Conservation (phyloP, 2,888 invertebrate species). For the Drosophila phalerata region DNA sequence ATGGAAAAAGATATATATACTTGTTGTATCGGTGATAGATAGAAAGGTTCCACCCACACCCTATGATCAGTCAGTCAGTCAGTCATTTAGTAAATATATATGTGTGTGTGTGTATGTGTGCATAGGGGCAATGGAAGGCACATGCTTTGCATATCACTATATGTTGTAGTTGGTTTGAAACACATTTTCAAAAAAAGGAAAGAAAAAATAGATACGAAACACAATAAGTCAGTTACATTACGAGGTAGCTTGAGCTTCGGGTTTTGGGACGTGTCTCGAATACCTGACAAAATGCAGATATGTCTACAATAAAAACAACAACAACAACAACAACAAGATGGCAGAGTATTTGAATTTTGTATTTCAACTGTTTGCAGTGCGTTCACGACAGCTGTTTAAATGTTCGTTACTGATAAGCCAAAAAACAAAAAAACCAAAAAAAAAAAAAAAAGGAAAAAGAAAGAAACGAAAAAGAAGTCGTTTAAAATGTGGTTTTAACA, state of each 20-base stretch:
- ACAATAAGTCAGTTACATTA: constrained; percentile 70
- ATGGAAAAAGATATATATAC: constrained; percentile 28
- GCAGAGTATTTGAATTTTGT: constrained; percentile 56
- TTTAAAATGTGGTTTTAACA: constrained; percentile 24
- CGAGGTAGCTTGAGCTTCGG: constrained; percentile 56
- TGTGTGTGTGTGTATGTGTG: constrained; percentile 10
- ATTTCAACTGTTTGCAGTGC: constrained; percentile 51
- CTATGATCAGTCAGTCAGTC: background rate
- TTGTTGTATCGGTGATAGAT: constrained; percentile 12
- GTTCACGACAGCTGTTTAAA: constrained; percentile 75
- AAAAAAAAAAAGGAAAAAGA: constrained; percentile 5
- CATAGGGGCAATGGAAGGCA: constrained; percentile 27
- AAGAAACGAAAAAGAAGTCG: constrained; percentile 16
- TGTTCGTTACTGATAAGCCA: constrained; percentile 62
- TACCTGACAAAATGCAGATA: constrained; percentile 31
- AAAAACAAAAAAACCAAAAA: constrained; percentile 15
- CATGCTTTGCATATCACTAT: constrained; percentile 27
- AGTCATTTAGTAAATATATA: background rate
- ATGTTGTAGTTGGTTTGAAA: constrained; percentile 1
- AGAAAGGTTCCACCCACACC: constrained; percentile 20
- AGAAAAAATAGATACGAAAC: constrained; percentile 17
- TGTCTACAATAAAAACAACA: constrained; percentile 15
- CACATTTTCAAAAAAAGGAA: constrained; percentile 18
- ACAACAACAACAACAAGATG: constrained; percentile 32
- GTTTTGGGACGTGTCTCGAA: constrained; percentile 64